These are phyloP conservation scores for Phenganax marumi DNA, from an alignment of 92 coral and sea anemone genomes.

Conservation along the genomic window DNA sequence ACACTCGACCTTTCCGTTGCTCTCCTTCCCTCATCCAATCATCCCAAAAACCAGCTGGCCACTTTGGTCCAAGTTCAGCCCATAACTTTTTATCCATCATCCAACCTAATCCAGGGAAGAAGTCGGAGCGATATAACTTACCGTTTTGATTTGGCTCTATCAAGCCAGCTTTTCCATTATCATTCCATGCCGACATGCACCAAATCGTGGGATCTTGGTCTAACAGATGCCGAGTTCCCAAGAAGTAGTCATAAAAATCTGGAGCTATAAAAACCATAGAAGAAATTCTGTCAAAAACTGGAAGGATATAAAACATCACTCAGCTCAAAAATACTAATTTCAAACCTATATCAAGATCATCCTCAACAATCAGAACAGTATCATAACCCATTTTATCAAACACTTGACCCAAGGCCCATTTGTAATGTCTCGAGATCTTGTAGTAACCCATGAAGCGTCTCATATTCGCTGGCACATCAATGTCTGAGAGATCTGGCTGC, in stretches of 20 bases:
- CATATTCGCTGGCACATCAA: constrained; percentile 78
- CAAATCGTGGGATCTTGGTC: constrained; percentile 81
- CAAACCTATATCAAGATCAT: constrained; percentile 96
- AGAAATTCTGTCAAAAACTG: no score
- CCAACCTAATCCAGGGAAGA: constrained; percentile 98
- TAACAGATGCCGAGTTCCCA: constrained; percentile 73
- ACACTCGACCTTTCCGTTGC: constrained; percentile 75
- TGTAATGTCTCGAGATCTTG: constrained; percentile 90
- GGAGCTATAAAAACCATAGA: constrained; percentile 65
- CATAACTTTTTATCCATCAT: constrained; percentile 78
- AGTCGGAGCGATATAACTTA: constrained; percentile 83
- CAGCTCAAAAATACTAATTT: background rate
- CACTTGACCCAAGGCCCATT: constrained; percentile 85
- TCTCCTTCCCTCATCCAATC: constrained; percentile 96
- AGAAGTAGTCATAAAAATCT: constrained; percentile 90
- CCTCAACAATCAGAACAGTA: constrained; percentile 83
- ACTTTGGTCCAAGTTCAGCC: constrained; percentile 75
- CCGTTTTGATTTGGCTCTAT: constrained; percentile 65
- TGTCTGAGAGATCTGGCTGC: constrained; percentile 81
- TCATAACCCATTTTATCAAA: constrained; percentile 79
- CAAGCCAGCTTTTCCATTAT: constrained; percentile 93
- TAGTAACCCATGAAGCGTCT: constrained; percentile 83
- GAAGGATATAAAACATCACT: background rate
- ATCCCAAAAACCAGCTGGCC: constrained; percentile 99
- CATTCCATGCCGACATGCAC: constrained; percentile 99